Base-by-base conservation (phyloP, 1,140 invertebrate species). In the Holotrichia oblita region DNA sequence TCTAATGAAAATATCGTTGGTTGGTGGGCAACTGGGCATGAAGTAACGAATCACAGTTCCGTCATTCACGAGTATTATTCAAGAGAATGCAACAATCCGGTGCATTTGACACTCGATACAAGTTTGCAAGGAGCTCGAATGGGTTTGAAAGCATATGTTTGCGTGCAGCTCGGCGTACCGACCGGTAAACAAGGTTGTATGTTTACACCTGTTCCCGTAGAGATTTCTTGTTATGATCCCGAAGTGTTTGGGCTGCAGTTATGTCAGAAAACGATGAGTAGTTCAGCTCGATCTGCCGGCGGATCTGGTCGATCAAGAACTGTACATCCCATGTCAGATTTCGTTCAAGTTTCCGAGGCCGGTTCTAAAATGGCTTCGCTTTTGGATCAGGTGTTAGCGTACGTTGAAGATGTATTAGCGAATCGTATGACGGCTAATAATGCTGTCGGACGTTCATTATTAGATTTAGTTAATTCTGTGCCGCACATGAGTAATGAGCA, bases 61-160 rank as follows among this genome's bases (percentile, higher is more conserved):
- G 94, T 98, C 27, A 99, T 99, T 85, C 97, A 99, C 84, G 97
- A 99, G 84, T 99, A 99, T 88, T 99, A 98, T 86, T 92, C 96
- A 0, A 90, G 96, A 78, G 96, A 98, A 88, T 97, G 96, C 83
- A 94, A 93, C 78, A 97, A 96, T 88, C 97, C 98, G 6, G 93
- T 99, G 72, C 97, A 99, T 87, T 89, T 99, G 55, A 98, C 97
- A 17, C 91, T 99, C 24, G 97, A 99, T 86, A 98, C 97, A 2
- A 95, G 94, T 10, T 88, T 98, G 84, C 92, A 88, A 89, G 88
- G 94, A 87, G 87, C 91, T 0, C 92, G 94, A 81, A 97, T 99
- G 94, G 94, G 93, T 2, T 92, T 98, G 72, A 95, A 96, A 82
- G 96, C 95, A n/a, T 99, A 97, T 84, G 91, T 97, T 77, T 94